A percentile compares a stretch with the other conserved stretches of the same genome.
Evolutionary conservation across 2,797 vertebrate species (phyloP).

Genomic region (Lerista edwardsae): DNA sequence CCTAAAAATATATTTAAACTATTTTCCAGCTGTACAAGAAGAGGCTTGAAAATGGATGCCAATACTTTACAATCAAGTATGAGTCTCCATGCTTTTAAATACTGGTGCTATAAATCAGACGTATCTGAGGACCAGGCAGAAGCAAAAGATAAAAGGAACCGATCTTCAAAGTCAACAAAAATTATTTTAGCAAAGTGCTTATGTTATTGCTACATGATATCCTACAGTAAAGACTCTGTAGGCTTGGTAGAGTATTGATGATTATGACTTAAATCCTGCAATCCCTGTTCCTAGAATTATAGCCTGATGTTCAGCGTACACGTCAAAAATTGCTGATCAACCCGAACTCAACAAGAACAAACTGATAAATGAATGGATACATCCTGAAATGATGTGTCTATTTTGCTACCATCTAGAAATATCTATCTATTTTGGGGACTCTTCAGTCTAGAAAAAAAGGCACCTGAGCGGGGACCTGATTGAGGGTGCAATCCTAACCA

Average conservation of each 20-base stretch:
- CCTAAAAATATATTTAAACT: not conserved
- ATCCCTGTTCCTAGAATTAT: not conserved
- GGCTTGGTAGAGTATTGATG: not conserved
- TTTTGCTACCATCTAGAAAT: not conserved
- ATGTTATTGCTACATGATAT: not conserved
- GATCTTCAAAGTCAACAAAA: not conserved
- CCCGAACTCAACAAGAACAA: not conserved
- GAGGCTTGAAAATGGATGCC: not conserved
- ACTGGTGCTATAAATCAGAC: not conserved
- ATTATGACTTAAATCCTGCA: not conserved
- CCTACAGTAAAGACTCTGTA: not conserved
- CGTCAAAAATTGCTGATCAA: conserved; percentile 6
- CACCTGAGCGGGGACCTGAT: too few species aligned
- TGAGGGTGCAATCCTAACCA: too few species aligned
- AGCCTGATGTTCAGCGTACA: not conserved
- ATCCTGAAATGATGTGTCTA: not conserved
- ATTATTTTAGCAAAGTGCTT: not conserved
- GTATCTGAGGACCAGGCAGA: not conserved
- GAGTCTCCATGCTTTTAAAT: not conserved
- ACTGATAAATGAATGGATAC: not conserved
- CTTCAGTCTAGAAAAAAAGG: too few species aligned
- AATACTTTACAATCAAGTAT: not conserved
- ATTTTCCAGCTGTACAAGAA: not conserved
- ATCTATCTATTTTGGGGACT: too few species aligned
- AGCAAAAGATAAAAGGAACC: not conserved